Evolutionary conservation across 2,113 vertebrate species (phyloP), one percentile per base, ranked within the genome.

Genomic region (Sinocyclocheilus rhinocerous): DNA sequence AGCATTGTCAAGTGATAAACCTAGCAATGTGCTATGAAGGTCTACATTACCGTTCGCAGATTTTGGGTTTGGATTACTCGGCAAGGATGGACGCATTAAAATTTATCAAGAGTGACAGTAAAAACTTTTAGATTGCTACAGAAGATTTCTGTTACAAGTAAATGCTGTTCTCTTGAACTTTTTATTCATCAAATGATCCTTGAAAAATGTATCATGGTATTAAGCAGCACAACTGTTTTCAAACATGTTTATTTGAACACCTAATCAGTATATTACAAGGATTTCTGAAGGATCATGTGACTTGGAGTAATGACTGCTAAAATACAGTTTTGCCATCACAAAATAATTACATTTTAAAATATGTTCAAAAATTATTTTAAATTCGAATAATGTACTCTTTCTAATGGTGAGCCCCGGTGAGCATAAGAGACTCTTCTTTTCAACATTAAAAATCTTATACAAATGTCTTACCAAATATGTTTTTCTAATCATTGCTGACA

Each of bases 1-100:
- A 65, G 69, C 70, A 76, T 36, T 59, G 78, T 67, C 11, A 73
- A 79, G 33, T 0, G 15, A 48, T 79, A 59, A n/a, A 79, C 11
- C 16, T 39, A 26, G 29, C 48, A 26, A 55, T 6, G 13, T 55
- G 15, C 50, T 29, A 55, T 10, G 13, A 52, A 76, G 69, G 33
- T 9, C 26, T 36, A 33, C 29, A 4, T 20, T 73, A 42, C 2
- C 5, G 3, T 48, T 48, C 72, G 26, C n/a, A 48, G 39, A 1
- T 24, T 26, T 75, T 2, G 39, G 39, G 22, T 24, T 75, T n/a
- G n/a, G n/a, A n/a, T 39, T 42, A 39, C 42, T 39, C 8, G 9
- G 9, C 33, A 39, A 39, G 15, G 6, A 72, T 8, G 9, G 6
- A 72, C 16, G 9, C 69, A 12, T 42, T 39, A 22, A 4, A 18